Percentiles rank a stretch among this genome's conserved stretches.
Evolutionary conservation across 1,140 invertebrate genomes (phyloP).

Genomic region (Nilaparvata lugens): DNA sequence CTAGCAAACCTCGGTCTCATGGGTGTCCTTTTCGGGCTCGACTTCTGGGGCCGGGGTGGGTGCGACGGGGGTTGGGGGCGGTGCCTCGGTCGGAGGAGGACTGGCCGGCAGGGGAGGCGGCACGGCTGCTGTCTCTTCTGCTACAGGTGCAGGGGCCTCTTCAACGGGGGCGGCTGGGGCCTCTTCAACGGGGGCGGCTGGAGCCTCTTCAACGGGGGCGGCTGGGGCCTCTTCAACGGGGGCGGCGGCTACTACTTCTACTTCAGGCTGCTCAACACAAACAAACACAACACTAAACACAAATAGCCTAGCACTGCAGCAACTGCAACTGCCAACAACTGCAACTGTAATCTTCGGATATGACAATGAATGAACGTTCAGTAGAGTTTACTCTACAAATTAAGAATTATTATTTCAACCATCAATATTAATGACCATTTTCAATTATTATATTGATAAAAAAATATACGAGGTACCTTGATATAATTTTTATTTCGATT

Average conservation of each 20-base stretch:
- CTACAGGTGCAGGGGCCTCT: background rate
- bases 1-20: slow-evolving; percentile 16
- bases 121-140: slow-evolving; percentile 2
- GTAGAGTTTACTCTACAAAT: too few relatives aligned
- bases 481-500: too few relatives aligned
- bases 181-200: background rate
- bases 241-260: background rate
- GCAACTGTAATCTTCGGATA: too few relatives aligned
- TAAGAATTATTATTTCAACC: too few relatives aligned
- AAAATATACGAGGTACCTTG: too few relatives aligned
- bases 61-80: slow-evolving; percentile 22
- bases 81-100: slow-evolving; percentile 24
- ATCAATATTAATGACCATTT: too few relatives aligned
- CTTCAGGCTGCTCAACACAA: too few relatives aligned
- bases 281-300: too few relatives aligned
- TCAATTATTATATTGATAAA: too few relatives aligned
- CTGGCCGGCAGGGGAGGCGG: slow-evolving; percentile 23
- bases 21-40: background rate
- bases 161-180: background rate
- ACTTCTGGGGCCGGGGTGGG: slow-evolving; percentile 7
- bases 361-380: too few relatives aligned
- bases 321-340: too few relatives aligned
- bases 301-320: too few relatives aligned
- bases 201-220: slow-evolving; percentile 3
- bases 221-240: background rate